Evolutionary conservation across 2,888 invertebrate genomes (phyloP).

Genomic region (Baronia brevicornis): DNA sequence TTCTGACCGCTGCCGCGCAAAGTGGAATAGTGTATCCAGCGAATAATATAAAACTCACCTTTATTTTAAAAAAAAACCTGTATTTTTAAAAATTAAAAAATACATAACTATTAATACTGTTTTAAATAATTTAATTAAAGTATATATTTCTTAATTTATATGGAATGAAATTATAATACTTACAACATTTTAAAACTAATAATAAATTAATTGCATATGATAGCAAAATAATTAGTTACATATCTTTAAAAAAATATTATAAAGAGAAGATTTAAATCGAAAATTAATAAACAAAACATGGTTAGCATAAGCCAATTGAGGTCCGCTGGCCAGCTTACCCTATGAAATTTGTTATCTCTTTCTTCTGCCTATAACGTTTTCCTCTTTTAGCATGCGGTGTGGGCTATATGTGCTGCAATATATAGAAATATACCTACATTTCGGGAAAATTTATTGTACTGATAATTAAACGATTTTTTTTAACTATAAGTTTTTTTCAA

Average conservation of each 20-base stretch:
- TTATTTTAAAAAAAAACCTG: background rate
- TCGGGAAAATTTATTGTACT: conserved; percentile 9
- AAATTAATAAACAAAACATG: conserved; percentile 15
- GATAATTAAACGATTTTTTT: background rate
- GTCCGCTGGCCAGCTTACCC: conserved; percentile 67
- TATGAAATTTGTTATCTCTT: conserved; percentile 35
- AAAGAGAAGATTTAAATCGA: too few relatives aligned
- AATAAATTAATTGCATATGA: too few relatives aligned
- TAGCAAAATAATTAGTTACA: conserved; percentile 1
- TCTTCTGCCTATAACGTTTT: conserved; percentile 31
- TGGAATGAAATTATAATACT: too few relatives aligned
- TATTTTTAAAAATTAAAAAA: background rate
- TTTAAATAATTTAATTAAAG: too few relatives aligned
- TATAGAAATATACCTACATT: conserved; percentile 19
- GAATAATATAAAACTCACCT: conserved; percentile 11
- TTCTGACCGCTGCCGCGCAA: conserved; percentile 76
- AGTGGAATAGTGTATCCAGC: conserved; percentile 64
- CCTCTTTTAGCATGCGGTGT: conserved; percentile 34
- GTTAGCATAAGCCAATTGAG: conserved; percentile 32
- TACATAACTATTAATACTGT: too few relatives aligned
- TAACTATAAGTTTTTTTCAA: too few relatives aligned
- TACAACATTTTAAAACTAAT: too few relatives aligned
- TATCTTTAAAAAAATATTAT: too few relatives aligned
- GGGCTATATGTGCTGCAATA: conserved; percentile 39
- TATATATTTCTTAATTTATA: too few relatives aligned